These are phyloP conservation scores for Meriones psammophilus DNA, from an alignment of 2,797 vertebrate species.

Conservation along the genomic window DNA sequence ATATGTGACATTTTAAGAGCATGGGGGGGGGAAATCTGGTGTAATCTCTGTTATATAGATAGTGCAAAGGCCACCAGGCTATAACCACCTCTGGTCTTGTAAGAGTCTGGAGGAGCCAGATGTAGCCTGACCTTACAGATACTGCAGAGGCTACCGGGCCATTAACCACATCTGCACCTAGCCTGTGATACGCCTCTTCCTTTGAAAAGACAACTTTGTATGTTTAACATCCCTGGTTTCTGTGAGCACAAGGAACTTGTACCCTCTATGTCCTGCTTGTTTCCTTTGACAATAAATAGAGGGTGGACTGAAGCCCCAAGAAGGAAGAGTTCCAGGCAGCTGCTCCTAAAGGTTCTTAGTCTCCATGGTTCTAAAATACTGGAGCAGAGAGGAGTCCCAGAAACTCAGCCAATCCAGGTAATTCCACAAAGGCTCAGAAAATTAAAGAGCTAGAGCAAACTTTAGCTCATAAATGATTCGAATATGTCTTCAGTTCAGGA, in stretches of 20 bases:
- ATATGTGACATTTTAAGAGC: not conserved
- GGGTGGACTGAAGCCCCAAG: not conserved
- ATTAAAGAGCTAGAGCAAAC: conserved; percentile 32
- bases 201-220: not conserved
- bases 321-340: not conserved
- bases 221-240: not conserved
- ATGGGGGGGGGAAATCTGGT: too few species aligned
- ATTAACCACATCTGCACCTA: not conserved
- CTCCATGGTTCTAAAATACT: not conserved
- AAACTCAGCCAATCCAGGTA: not conserved
- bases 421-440: not conserved
- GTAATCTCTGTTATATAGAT: not conserved
- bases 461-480: conserved; percentile 38
- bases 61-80: not conserved
- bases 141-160: not conserved
- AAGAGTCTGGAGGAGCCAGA: not conserved
- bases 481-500: conserved; percentile 48
- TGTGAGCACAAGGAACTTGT: not conserved
- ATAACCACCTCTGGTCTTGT: not conserved
- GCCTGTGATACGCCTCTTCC: not conserved
- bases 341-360: not conserved
- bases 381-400: not conserved
- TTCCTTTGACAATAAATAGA: not conserved
- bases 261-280: too few species aligned
- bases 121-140: not conserved